These are phyloP conservation scores for Platycheirus rosarum DNA, from an alignment of 2,888 invertebrate species.

Conservation along the genomic window DNA sequence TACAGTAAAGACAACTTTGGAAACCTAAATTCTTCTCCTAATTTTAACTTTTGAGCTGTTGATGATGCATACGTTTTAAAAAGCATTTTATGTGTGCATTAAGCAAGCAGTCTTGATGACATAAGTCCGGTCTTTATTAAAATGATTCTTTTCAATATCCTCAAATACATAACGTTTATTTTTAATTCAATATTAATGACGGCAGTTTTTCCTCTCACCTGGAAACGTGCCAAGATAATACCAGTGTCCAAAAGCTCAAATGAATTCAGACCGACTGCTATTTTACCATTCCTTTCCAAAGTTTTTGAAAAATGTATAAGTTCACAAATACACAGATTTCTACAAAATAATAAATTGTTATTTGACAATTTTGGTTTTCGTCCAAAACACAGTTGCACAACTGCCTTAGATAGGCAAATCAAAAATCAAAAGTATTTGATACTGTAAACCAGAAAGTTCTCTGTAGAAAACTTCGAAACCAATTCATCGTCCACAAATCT, in stretches of 20 bases:
- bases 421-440: too few relatives aligned
- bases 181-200: neutral
- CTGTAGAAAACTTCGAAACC: too few relatives aligned
- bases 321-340: neutral
- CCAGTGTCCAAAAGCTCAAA: neutral
- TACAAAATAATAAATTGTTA: neutral
- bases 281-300: neutral
- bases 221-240: neutral
- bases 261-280: neutral
- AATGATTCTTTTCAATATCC: too few relatives aligned
- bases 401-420: too few relatives aligned
- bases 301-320: neutral
- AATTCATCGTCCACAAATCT: too few relatives aligned
- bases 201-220: neutral
- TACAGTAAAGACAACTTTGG: too few relatives aligned
- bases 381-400: neutral
- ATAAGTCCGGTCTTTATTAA: too few relatives aligned
- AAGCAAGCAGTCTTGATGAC: neutral
- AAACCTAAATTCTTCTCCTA: too few relatives aligned
- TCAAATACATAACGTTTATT: neutral
- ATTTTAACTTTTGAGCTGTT: too few relatives aligned
- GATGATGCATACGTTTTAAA: too few relatives aligned
- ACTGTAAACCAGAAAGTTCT: too few relatives aligned
- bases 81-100: too few relatives aligned
- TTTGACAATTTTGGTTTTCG: neutral